Percentiles rank a stretch among this genome's conserved stretches.
Conservation (phyloP, 2,888 invertebrate genomes). For the Drosophila pegasa region DNA sequence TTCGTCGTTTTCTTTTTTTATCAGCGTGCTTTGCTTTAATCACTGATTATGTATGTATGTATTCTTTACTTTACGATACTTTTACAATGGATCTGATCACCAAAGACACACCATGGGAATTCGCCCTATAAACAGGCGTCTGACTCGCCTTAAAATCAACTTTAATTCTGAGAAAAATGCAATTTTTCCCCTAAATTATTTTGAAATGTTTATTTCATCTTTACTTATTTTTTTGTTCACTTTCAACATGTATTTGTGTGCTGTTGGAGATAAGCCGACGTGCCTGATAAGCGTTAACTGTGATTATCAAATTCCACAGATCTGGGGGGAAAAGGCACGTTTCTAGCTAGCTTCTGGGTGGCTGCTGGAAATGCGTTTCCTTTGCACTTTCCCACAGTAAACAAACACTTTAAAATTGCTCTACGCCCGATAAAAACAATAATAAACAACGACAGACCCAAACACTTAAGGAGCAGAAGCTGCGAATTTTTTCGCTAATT, state of each 20-base stretch:
- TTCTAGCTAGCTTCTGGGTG: constrained; percentile 12
- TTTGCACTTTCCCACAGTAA: constrained; percentile 17
- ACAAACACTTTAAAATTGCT: constrained; percentile 37
- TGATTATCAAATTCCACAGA: constrained; percentile 37
- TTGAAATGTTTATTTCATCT: background rate
- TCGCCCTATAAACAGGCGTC: constrained; percentile 36
- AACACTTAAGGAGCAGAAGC: constrained; percentile 26
- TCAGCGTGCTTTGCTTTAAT: constrained; percentile 32
- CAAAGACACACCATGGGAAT: constrained; percentile 1
- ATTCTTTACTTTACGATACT: constrained; percentile 30
- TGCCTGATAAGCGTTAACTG: constrained; percentile 44
- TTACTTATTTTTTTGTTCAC: background rate
- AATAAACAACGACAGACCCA: constrained; percentile 26
- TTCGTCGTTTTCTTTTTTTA: constrained; percentile 56
- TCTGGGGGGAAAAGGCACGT: constrained; percentile 40
- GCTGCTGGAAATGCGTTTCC: constrained; percentile 15
- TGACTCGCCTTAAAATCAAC: constrained; percentile 3
- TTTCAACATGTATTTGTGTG: constrained; percentile 11
- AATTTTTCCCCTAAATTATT: constrained; percentile 5
- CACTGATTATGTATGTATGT: constrained; percentile 12
- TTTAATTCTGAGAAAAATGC: background rate
- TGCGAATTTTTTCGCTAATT: constrained; percentile 49
- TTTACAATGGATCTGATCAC: constrained; percentile 64
- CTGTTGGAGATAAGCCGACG: constrained; percentile 32
- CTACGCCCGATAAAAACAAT: constrained; percentile 10